Conservation (phyloP, 1,140 invertebrate genomes). For the Scaptomyza hsui region DNA sequence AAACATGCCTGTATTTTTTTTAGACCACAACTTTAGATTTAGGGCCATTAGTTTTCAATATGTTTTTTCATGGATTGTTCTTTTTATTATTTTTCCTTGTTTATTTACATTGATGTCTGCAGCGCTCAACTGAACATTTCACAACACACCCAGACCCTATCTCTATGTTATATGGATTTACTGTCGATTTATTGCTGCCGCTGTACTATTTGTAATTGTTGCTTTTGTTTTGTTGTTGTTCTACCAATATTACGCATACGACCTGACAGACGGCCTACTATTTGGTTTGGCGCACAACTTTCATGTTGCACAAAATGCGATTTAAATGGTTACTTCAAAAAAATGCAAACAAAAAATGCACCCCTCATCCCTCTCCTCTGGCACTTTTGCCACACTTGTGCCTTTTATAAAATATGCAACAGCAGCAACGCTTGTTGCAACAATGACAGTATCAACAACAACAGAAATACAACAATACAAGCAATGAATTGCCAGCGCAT, state of each 20-base stretch:
- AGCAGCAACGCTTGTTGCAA: constrained; percentile 64
- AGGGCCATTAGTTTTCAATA: too few species aligned
- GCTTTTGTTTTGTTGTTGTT: constrained; percentile 10
- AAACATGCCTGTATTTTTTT: too few species aligned
- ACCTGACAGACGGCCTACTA: constrained; percentile 31
- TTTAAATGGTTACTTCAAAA: constrained; percentile 56
- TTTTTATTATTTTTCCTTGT: neutral
- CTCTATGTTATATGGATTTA: constrained; percentile 35
- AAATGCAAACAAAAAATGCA: constrained; percentile 6
- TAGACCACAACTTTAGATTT: too few species aligned
- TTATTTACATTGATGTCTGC: constrained; percentile 18
- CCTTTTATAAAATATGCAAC: constrained; percentile 68
- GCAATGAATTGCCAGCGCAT: constrained; percentile 45
- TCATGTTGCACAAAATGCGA: constrained; percentile 33
- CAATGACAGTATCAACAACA: constrained; percentile 67
- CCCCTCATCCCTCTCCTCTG: too few species aligned
- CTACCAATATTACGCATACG: constrained; percentile 36
- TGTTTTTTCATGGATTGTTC: too few species aligned
- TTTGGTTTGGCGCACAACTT: constrained; percentile 12
- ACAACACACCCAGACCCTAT: neutral
- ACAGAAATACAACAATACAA: constrained; percentile 12
- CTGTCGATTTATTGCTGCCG: constrained; percentile 47
- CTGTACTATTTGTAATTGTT: constrained; percentile 12
- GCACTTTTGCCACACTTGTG: constrained; percentile 6
- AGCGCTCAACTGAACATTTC: constrained; percentile 1